Evolutionary conservation across 2,797 vertebrate genomes (phyloP).

Genomic region (Hippoglossus hippoglossus): DNA sequence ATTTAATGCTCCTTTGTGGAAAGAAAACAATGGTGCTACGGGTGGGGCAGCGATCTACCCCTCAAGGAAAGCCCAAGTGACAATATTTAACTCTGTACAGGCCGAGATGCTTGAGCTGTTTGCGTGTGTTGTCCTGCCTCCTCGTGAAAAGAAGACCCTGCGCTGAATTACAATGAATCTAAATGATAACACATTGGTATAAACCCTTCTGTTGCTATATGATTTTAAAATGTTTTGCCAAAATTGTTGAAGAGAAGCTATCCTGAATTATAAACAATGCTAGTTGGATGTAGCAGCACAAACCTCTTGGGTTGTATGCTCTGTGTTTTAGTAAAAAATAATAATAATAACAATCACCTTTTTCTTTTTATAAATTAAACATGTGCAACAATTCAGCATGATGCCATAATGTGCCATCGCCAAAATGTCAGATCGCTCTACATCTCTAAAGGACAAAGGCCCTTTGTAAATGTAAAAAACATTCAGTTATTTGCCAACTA

Average conservation of each 20-base stretch:
- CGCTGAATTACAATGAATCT: background rate
- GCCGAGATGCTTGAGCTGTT: background rate
- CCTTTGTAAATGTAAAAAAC: background rate
- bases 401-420: background rate
- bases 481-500: background rate
- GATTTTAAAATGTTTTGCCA: no score
- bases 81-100: background rate
- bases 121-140: background rate
- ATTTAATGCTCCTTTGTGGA: background rate
- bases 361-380: background rate
- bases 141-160: background rate
- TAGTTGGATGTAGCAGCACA: background rate
- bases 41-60: background rate
- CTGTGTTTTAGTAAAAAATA: constrained; percentile 9
- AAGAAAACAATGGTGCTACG: background rate
- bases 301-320: constrained; percentile 2
- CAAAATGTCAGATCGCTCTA: background rate
- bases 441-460: background rate
- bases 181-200: background rate
- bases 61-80: background rate
- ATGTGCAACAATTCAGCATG: background rate
- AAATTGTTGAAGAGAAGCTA: background rate
- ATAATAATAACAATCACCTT: no score
- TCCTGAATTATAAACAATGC: constrained; percentile 17
- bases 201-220: background rate